Evolutionary conservation across 2,797 vertebrate genomes (phyloP), one percentile per base, ranked within the genome.

Genomic region (Cuculus canorus): DNA sequence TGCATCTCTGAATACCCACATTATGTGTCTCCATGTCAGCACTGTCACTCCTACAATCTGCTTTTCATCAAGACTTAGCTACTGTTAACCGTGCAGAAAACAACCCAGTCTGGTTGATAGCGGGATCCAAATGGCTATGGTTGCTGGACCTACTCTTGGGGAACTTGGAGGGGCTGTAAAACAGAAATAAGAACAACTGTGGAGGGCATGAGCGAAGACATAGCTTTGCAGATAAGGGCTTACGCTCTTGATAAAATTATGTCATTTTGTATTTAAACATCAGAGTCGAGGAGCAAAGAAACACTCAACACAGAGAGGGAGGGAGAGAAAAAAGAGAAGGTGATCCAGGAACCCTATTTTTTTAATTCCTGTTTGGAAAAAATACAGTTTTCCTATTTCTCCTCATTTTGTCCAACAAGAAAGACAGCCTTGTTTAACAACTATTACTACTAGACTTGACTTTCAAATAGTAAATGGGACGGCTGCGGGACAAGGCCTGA

Each of bases 1-100:
- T 86, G 76, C 4, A 25, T 92, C 71, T 85, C 93, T 94, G 79
- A 96, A 95, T 96, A 70, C 87, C 76, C 95, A 95, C 63, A 88
- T 95, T 91, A 96, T 93, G 69, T 78, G 77, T 81, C 54, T 87
- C 71, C 39, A 2, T 47, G 75, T 57, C 83, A 91, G 37, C 39
- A 81, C 93, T 92, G 87, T 91, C 89, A 82, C 87, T 86, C 59
- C 65, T 81, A n/a, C 0, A 10, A 60, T 95, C 92, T 96, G 93
- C 84, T 95, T 95, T 90, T 92, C 71, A 61, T 94, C 90, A 87
- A 94, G 81, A 68, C 56, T 95, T 85, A 60, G 81, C 88, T 89
- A 32, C 93, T 93, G 81, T 87, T 69, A 92, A 78, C 35, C 66
- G 79, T 78, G 68, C 47, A 33, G 65, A 39, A 85, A 61, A 50